Base-by-base conservation (phyloP, 2,797 vertebrate species). In the Dendrocincla tyrannina region DNA sequence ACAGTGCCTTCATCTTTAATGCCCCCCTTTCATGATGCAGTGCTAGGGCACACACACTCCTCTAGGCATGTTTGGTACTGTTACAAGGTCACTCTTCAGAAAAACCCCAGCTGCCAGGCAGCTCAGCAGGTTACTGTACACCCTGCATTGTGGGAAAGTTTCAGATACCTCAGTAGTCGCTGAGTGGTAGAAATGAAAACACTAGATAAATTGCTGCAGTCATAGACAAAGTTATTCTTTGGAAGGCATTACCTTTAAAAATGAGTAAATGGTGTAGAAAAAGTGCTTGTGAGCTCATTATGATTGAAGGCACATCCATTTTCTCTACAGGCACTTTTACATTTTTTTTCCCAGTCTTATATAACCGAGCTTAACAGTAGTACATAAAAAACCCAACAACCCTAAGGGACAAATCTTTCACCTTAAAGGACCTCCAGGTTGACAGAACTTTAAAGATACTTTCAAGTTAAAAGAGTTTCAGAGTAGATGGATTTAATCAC, bases 1-100 rank as follows among this genome's bases (percentile, higher is more conserved):
- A 27, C 6, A 69, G 8, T 0, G 4, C 39, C 49, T 63, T 11
- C 3, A 33, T 8, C n/a, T 50, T 69, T 10, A 27, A 18, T 0
- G 3, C 6, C 20, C 11, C 0, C 4, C 42, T 28, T 18, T 22
- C 2, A 0, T 0, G 4, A n/a, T 1, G 1, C 19, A 13, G 22
- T 1, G 7, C 37, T 13, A 18, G 6, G 23, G 27, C 58, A 49
- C 32, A 22, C 53, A 81, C 20, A 27, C 7, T 5, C 1, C 10
- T 53, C 4, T 7, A 11, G 2, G 1, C 5, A 0, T 0, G 0
- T 20, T 62, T 27, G 10, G 39, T 4, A 11, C 19, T 0, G 0
- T 13, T 11, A 2, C 0, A 9, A 33, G 10, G 41, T 3, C 8
- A 1, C 53, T 14, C 15, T 8, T 33, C 13, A 60, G 49, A 24